Evolutionary conservation across 2,888 invertebrate genomes (phyloP), one percentile per base, ranked within the genome.

Genomic region (Rhynchonema sp.): DNA sequence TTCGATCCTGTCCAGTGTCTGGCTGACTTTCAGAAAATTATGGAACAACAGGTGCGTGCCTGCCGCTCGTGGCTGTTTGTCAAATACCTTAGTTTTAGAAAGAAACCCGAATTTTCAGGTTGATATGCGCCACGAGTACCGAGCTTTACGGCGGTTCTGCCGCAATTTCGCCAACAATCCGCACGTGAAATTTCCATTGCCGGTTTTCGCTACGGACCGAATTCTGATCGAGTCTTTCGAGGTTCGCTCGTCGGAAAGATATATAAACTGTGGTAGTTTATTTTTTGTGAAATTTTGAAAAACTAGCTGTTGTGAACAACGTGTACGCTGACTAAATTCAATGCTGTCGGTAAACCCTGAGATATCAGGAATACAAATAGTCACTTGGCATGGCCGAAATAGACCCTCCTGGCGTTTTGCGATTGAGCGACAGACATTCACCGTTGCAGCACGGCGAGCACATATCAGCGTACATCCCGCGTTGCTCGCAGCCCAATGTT

Each of bases 211-310:
- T 26, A 73, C 66, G 25, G 65, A 67, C 23, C 66, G 70, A 55
- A 71, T 78, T 23, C 67, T 79, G 59, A 75, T 78, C 2, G 79
- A 79, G 66, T 76, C 75, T 23, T 79, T 72, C 65, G 78, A 79
- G 69, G 70, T 72, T 59, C 65, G 9, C 20, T 20, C 20, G 38
- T 9, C n/a, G n/a, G n/a, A n/a, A n/a, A n/a, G n/a, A n/a, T n/a
- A n/a, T n/a, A n/a, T n/a, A n/a, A n/a, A n/a, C n/a, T n/a, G n/a
- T n/a, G n/a, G n/a, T n/a, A n/a, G n/a, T n/a, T n/a, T n/a, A n/a
- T n/a, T n/a, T n/a, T n/a, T n/a, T n/a, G n/a, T n/a, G n/a, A n/a
- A n/a, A n/a, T n/a, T n/a, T n/a, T n/a, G n/a, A n/a, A n/a, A n/a
- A n/a, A n/a, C n/a, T n/a, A n/a, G n/a, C n/a, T n/a, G n/a, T n/a